Evolutionary conservation across 2,888 invertebrate genomes (phyloP).

Genomic region (Chesias legatella): DNA sequence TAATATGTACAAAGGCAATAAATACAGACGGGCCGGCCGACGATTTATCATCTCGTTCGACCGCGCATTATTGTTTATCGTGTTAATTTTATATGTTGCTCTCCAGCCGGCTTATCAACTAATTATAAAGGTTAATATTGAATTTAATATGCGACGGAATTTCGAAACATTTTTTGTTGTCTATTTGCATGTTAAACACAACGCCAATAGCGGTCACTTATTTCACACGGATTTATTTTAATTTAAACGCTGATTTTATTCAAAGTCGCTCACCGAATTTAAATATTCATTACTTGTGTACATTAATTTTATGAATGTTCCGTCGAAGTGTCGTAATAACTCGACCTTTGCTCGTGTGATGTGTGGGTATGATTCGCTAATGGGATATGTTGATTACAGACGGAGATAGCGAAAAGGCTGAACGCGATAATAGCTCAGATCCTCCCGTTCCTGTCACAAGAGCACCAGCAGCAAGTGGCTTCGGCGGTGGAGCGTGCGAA

Average conservation of each 20-base stretch:
- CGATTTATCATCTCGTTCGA: constrained; percentile 70
- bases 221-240: constrained; percentile 54
- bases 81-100: constrained; percentile 75
- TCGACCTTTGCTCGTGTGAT: constrained; percentile 30
- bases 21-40: constrained; percentile 56
- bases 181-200: constrained; percentile 52
- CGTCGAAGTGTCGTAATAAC: constrained; percentile 17
- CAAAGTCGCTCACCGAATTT: constrained; percentile 48
- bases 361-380: constrained; percentile 27
- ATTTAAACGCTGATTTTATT: constrained; percentile 59
- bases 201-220: constrained; percentile 41
- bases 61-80: constrained; percentile 68
- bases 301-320: constrained; percentile 39
- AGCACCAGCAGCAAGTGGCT: constrained; percentile 95
- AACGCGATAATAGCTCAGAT: constrained; percentile 96
- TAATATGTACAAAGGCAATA: constrained; percentile 64
- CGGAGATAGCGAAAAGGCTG: constrained; percentile 96
- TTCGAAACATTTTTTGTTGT: constrained; percentile 61
- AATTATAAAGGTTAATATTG: constrained; percentile 67
- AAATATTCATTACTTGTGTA: constrained; percentile 39
- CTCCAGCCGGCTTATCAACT: constrained; percentile 61
- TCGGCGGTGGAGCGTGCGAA: constrained; percentile 96
- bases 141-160: constrained; percentile 59
- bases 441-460: constrained; percentile 94
- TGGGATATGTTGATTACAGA: constrained; percentile 81